phyloP scores from a whole-genome alignment of 2,888 invertebrate genomes.

The Entomobrya multifasciata region DNA sequence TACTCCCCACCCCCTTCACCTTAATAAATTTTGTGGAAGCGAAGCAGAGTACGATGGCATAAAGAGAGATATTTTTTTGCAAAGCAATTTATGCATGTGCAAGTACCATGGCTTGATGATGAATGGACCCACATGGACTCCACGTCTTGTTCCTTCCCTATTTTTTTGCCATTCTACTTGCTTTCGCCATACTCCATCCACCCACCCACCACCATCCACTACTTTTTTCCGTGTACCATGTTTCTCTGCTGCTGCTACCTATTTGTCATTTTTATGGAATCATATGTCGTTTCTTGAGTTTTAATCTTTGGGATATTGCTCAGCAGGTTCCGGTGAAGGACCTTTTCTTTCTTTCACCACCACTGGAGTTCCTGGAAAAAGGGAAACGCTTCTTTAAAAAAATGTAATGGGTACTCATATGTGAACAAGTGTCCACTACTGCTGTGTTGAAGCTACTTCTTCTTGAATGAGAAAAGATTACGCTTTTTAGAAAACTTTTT shows the following conservation, averaged over 20 bases:
- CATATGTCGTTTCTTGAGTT: constrained; percentile 70
- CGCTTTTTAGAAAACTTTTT: too few species aligned
- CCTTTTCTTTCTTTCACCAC: constrained; percentile 7
- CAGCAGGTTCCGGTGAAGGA: constrained; percentile 48
- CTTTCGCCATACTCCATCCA: background rate
- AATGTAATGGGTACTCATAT: constrained; percentile 17
- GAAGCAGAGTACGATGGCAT: constrained; percentile 39
- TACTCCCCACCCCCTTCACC: constrained; percentile 13
- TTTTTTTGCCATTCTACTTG: background rate
- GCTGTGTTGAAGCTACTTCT: too few species aligned
- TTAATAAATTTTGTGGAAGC: constrained; percentile 48
- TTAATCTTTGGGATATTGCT: constrained; percentile 70
- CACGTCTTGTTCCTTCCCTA: constrained; percentile 35
- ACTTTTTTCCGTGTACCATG: constrained; percentile 35
- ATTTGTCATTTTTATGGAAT: constrained; percentile 76
- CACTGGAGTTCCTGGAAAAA: constrained; percentile 24
- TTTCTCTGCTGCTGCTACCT: constrained; percentile 57
- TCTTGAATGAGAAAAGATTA: constrained; percentile 40
- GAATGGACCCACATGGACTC: constrained; percentile 60
- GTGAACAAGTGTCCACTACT: constrained; percentile 46
- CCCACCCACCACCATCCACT: constrained; percentile 36
- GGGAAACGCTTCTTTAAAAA: background rate
- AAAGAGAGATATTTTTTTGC: constrained; percentile 6
- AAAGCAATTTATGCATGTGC: constrained; percentile 57
- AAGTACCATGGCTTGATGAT: constrained; percentile 64